Evolutionary conservation across 2,888 invertebrate genomes (phyloP), one percentile per base, ranked within the genome.

Genomic region (Drosophila imparisetae): DNA sequence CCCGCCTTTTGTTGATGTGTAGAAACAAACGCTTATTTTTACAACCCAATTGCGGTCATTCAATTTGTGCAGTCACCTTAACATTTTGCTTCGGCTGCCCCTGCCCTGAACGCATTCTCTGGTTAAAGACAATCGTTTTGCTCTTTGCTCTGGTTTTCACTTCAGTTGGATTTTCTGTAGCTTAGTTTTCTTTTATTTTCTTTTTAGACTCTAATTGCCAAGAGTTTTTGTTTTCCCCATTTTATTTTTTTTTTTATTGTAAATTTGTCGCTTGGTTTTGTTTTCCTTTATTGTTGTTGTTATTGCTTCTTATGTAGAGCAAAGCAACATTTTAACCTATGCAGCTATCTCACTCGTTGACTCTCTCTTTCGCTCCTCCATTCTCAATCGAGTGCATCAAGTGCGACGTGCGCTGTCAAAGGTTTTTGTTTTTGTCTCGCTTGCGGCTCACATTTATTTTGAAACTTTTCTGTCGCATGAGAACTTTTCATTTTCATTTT

Each of bases 401-500:
- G 59, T 34, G 57, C 69, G 63, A 86, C 83, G 84, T 84, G 84
- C 81, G 50, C 70, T 80, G 81, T 80, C 80, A 81, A 85, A 87
- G 75, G 79, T 72, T 68, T 75, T 66, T 45, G 21, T 30, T 40
- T 62, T 21, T 53, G 53, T 5, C n/a, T 36, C 13, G 40, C 36
- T 65, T 53, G 49, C 48, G n/a, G 34, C 50, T 63, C 66, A 61
- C 65, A 66, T 75, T 71, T 78, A 78, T 78, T 45, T 45, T 72
- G 59, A 62, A 65, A 57, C 72, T 69, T 72, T 61, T 38, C 36
- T 58, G 71, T 66, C 59, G 83, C 83, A 78, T 83, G 88, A 85
- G 86, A 86, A 83, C 78, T 88, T 86, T 86, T 88, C 83, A 79
- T 79, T 84, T 84, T 76, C 85, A 84, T 83, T 83, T 77, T 80